A percentile compares a stretch with the other conserved stretches of the same genome.
These are phyloP conservation scores for Spodoptera frugiperda DNA, from an alignment of 1,140 invertebrate species.

Conservation along the genomic window DNA sequence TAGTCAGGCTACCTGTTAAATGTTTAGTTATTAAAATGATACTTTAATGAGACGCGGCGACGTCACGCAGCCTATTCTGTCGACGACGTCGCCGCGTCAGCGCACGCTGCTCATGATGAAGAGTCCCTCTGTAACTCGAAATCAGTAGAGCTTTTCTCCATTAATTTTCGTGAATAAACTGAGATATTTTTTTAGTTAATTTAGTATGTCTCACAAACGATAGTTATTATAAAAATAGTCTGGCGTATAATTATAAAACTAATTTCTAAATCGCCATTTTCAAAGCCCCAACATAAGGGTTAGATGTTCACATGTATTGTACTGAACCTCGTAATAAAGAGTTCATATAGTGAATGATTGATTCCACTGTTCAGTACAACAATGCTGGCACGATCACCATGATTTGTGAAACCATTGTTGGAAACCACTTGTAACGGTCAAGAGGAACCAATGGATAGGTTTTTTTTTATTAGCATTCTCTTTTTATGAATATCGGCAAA, in stretches of 20 bases:
- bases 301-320: conserved; percentile 36
- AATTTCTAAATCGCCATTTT: background rate
- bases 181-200: no score
- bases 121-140: no score
- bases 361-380: conserved; percentile 28
- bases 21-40: no score
- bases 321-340: conserved; percentile 42
- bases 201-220: no score
- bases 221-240: no score
- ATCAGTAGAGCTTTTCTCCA: no score
- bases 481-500: conserved; percentile 8
- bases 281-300: conserved; percentile 24
- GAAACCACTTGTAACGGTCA: conserved; percentile 34
- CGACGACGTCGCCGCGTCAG: no score
- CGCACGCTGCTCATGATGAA: no score
- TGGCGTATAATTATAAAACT: background rate
- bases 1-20: no score
- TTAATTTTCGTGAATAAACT: no score
- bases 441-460: conserved; percentile 20
- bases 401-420: conserved; percentile 15
- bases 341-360: conserved; percentile 44
- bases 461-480: conserved; percentile 35
- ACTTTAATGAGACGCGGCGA: no score
- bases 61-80: no score
- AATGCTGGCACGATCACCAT: conserved; percentile 11